phyloP scores from a whole-genome alignment of 2,113 vertebrate genomes.

The Limanda limanda region DNA sequence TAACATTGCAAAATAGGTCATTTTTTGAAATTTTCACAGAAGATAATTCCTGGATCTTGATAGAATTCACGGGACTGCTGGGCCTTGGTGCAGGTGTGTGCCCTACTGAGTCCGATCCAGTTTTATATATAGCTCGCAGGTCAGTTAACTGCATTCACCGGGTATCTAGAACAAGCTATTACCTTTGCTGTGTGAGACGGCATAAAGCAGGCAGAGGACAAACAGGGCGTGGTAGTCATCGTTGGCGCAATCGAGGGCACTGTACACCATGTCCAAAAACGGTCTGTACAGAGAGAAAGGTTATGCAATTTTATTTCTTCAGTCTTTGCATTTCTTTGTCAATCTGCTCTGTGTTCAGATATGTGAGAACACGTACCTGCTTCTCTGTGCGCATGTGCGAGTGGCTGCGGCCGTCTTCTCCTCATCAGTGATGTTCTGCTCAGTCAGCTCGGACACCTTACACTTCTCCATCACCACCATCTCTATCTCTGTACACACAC shows the following conservation, averaged over 20 bases:
- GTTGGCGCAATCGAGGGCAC: conserved; percentile 88
- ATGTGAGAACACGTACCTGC: conserved; percentile 83
- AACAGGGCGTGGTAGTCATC: conserved; percentile 98
- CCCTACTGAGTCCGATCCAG: no score
- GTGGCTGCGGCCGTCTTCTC: conserved; percentile 93
- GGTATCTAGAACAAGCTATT: neutral
- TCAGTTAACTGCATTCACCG: neutral
- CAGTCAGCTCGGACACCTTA: conserved; percentile 85
- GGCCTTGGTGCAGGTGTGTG: no score
- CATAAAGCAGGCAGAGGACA: conserved; percentile 96
- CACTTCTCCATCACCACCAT: conserved; percentile 99
- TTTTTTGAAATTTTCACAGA: no score
- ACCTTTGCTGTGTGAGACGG: conserved; percentile 98
- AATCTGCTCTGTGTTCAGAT: neutral
- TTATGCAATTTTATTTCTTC: neutral
- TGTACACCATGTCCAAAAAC: conserved; percentile 97
- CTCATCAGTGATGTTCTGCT: conserved; percentile 97
- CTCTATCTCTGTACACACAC: conserved; percentile 89
- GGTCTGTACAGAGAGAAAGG: conserved; percentile 80
- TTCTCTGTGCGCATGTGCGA: conserved; percentile 82
- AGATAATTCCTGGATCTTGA: no score
- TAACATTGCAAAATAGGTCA: no score
- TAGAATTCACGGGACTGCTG: no score
- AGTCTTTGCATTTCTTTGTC: neutral
- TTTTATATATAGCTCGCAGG: no score